These are phyloP conservation scores for Dione vanillae DNA, from an alignment of 2,888 invertebrate genomes.

Conservation along the genomic window DNA sequence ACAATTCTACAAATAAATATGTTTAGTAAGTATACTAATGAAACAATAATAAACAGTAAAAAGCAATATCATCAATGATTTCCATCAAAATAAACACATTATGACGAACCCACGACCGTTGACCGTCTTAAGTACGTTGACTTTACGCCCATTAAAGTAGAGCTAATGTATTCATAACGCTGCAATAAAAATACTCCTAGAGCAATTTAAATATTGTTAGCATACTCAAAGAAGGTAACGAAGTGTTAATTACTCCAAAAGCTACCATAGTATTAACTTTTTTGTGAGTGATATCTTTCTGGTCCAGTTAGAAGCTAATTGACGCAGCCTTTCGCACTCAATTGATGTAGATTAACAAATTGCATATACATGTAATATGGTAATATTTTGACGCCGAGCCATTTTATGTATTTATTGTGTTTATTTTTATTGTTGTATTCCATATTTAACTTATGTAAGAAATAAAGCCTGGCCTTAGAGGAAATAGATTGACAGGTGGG, in stretches of 20 bases:
- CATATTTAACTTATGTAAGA: too few species aligned
- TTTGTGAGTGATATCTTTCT: constrained; percentile 1
- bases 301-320: not conserved
- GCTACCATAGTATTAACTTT: not conserved
- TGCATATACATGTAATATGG: not conserved
- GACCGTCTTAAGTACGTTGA: not conserved
- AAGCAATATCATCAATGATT: not conserved
- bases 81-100: not conserved
- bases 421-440: too few species aligned
- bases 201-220: constrained; percentile 14
- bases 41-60: not conserved
- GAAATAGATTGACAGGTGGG: too few species aligned
- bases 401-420: too few species aligned
- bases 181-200: not conserved
- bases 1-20: too few species aligned
- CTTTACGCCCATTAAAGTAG: constrained; percentile 4
- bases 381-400: too few species aligned
- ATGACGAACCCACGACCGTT: not conserved
- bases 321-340: not conserved
- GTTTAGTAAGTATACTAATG: not conserved
- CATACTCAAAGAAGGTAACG: not conserved
- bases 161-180: constrained; percentile 18
- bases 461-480: too few species aligned
- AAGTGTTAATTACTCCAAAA: not conserved
- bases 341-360: not conserved